Base-by-base conservation (phyloP, 2,113 vertebrate species). In the Otocyon megalotis region DNA sequence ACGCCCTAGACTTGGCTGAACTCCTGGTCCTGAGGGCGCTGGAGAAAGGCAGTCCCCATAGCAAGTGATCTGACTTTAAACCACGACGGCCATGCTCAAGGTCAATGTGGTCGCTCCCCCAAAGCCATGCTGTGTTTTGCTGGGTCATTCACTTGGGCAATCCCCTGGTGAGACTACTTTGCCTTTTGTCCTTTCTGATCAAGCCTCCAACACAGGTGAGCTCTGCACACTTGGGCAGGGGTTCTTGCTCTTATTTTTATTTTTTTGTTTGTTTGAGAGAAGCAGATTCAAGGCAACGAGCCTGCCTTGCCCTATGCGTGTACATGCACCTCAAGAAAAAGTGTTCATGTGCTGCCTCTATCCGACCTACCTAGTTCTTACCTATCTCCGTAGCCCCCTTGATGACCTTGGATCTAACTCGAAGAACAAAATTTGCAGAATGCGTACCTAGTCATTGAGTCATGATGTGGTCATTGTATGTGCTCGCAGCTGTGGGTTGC, bases 321-420 rank as follows among this genome's bases (percentile, higher is more conserved):
- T 43, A 43, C 43, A 43, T 43, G 43, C 43, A 43, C 43, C 43
- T 43, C 43, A 43, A 43, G 43, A 43, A 43, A 43, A 43, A 3
- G 12, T 13, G 28, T 50, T 50, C 3, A 1, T 22, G 8, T 4
- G 16, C 3, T 3, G 8, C 0, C 1, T 6, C 2, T 30, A 37
- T 22, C 20, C 48, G 17, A 77, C 15, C 24, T 48, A 11, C 0
- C 24, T 13, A 3, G 19, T 22, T 43, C 86, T 58, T 50, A 30
- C 3, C 24, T 4, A 32, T 62, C 37, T 50, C 71, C 26, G 2
- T 60, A 4, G 56, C 6, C 19, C 24, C 10, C 12, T 32, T 0
- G 5, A 15, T 16, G 20, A 26, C 4, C 13, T 7, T 58, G 24
- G 54, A 16, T 35, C 54, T 24, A 69, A n/a, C 32, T n/a, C 8